Evolutionary conservation across 2,113 vertebrate species (phyloP).

Genomic region (Shinisaurus crocodilurus): DNA sequence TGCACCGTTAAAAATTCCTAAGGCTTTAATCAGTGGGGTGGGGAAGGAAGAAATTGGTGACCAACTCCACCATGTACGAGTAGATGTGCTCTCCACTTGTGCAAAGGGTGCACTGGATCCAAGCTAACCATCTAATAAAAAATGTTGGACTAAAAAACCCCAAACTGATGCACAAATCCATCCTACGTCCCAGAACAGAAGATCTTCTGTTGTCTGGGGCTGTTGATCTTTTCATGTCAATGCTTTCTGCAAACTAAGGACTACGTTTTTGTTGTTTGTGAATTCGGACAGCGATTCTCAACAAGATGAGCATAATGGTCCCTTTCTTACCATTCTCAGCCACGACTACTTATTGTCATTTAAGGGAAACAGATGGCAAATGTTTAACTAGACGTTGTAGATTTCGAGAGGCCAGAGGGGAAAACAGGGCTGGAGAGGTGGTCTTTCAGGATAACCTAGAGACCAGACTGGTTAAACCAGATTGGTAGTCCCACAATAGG

Average conservation of each 20-base stretch:
- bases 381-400: conserved; percentile 1
- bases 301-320: not conserved
- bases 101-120: not conserved
- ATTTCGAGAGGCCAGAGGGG: not conserved
- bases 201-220: not conserved
- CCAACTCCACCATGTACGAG: not conserved
- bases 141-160: not conserved
- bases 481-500: not conserved
- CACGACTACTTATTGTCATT: conserved; percentile 1
- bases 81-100: not conserved
- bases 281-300: not conserved
- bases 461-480: not conserved
- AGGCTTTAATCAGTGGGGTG: not conserved
- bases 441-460: not conserved
- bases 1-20: not conserved
- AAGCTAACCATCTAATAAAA: not conserved
- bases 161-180: not conserved
- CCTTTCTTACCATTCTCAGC: conserved; percentile 23
- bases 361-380: conserved; percentile 6
- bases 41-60: not conserved
- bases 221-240: not conserved
- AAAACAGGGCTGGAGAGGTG: not conserved
- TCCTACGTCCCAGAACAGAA: not conserved
- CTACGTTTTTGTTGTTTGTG: not conserved
- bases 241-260: not conserved